A percentile compares a stretch with the other conserved stretches of the same genome.
phyloP scores from a whole-genome alignment of 2,888 invertebrate genomes.

The Ernsta delagoae region DNA sequence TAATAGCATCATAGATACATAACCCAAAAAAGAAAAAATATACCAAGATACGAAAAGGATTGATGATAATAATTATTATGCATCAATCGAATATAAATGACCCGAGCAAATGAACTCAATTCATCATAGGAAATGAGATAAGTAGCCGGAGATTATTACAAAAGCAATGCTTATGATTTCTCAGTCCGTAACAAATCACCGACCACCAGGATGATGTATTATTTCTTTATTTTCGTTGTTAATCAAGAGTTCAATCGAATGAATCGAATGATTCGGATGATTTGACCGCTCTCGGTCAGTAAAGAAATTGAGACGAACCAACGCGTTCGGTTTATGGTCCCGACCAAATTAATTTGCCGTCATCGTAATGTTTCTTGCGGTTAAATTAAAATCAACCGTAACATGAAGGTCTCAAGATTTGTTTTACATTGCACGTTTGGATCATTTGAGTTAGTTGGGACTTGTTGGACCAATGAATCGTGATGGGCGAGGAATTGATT shows the following conservation, averaged over 20 bases:
- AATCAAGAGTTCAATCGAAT: slow-evolving; percentile 37
- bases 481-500: slow-evolving; percentile 65
- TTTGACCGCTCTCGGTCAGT: slow-evolving; percentile 38
- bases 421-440: not conserved
- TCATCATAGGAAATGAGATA: slow-evolving; percentile 2
- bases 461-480: slow-evolving; percentile 45
- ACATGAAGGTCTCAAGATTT: not conserved
- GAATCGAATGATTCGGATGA: slow-evolving; percentile 24
- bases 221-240: slow-evolving; percentile 31
- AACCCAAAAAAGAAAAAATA: too few species aligned
- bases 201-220: slow-evolving; percentile 26
- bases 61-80: too few species aligned
- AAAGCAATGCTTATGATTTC: slow-evolving; percentile 22
- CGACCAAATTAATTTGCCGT: slow-evolving; percentile 36
- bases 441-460: slow-evolving; percentile 17
- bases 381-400: slow-evolving; percentile 9
- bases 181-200: slow-evolving; percentile 23
- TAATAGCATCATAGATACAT: too few species aligned
- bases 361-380: slow-evolving; percentile 5
- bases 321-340: slow-evolving; percentile 37
- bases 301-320: slow-evolving; percentile 40
- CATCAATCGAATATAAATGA: not conserved
- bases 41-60: too few species aligned
- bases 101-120: slow-evolving; percentile 1
- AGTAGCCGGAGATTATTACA: slow-evolving; percentile 14